A percentile compares a stretch with the other conserved stretches of the same genome.
phyloP scores from a whole-genome alignment of 2,888 invertebrate species.

The Dexiosoma caninum region DNA sequence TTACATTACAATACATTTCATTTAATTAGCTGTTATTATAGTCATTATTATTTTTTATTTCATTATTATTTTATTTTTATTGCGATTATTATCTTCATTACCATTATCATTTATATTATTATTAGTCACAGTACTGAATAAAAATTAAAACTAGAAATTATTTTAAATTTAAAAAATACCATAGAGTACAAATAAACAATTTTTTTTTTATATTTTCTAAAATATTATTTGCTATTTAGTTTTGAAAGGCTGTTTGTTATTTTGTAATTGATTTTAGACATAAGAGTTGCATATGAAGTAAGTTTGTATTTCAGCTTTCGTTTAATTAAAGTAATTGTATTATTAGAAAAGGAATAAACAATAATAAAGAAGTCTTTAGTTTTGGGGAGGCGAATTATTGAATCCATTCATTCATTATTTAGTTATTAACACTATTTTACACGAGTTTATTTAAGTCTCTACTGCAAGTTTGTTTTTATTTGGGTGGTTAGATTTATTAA shows the following conservation, averaged over 20 bases:
- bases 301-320: conserved; percentile 4
- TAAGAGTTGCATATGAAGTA: not conserved
- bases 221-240: conserved; percentile 31
- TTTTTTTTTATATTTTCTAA: not conserved
- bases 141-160: conserved; percentile 32
- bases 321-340: conserved; percentile 13
- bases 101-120: too few species aligned
- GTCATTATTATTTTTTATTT: too few species aligned
- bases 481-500: conserved; percentile 57
- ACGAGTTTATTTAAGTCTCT: conserved; percentile 32
- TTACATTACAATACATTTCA: conserved; percentile 11
- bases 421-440: conserved; percentile 33
- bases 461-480: conserved; percentile 26
- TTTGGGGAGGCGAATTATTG: conserved; percentile 33
- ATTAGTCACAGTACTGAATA: conserved; percentile 21
- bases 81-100: too few species aligned
- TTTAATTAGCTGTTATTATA: too few species aligned
- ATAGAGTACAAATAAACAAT: not conserved
- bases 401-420: conserved; percentile 11
- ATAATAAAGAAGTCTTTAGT: conserved; percentile 17
- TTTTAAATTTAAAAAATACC: conserved; percentile 10
- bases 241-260: conserved; percentile 46
- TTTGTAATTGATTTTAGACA: conserved; percentile 25
- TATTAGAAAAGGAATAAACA: not conserved
- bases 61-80: too few species aligned